Base-by-base conservation (phyloP, 2,113 vertebrate species). In the Verasper variegatus region DNA sequence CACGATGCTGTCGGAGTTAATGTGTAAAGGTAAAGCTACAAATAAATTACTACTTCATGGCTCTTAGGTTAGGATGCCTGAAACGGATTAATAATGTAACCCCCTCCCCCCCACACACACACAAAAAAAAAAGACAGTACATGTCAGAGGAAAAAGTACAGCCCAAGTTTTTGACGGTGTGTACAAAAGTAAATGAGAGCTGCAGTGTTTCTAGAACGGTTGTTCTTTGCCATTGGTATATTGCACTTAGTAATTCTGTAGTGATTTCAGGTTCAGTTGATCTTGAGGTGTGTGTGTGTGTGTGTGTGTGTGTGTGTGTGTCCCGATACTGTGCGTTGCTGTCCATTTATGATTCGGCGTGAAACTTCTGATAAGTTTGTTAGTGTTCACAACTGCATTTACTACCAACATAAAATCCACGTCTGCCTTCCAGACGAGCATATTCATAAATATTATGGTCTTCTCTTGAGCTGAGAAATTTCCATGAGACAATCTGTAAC, bases 161-260 rank as follows among this genome's bases (percentile, higher is more conserved):
- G 62, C 27, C 49, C 8, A 12, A 40, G 11, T 12, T 17, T 31
- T 24, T 60, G 15, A n/a, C 17, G 5, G 23, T 18, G 26, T 21
- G 23, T 21, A 37, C 24, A n/a, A 26, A 62, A 13, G 9, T 59
- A 51, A 63, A 20, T 61, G 23, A 2, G 21, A 68, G 45, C 64
- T 14, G 78, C 52, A 71, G 65, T 11, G 56, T 49, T 62, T 68
- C 12, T 4, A 3, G 7, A 59, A 76, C 54, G 6, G 81, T 84
- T 80, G 80, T 81, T 85, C 82, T 57, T 75, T 68, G 73, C 75
- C 56, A 58, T 78, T 17, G 31, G 60, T 88, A 90, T 94, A 94
- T 95, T 94, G 94, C 94, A 95, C 93, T 90, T 83, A 77, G 87
- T 67, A 80, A 63, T 72, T 78, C 69, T 83, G 87, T 89, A 87